These are phyloP conservation scores for Tokudaia tokunoshimensis DNA, from an alignment of 2,797 vertebrate species.

Conservation along the genomic window DNA sequence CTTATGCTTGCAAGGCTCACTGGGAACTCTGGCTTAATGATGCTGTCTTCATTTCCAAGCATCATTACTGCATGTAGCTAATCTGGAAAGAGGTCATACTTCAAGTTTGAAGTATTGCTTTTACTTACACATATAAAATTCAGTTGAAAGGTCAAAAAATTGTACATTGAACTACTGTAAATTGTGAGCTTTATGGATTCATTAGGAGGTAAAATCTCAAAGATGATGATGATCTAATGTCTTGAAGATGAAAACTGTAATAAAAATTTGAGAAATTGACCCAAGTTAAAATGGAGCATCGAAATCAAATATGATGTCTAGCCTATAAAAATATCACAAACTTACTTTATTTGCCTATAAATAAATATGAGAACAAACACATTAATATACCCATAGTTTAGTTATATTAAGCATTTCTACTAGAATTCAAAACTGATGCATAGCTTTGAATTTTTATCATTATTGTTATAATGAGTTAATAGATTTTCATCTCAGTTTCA, in stretches of 20 bases:
- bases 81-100: background rate
- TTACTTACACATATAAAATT: background rate
- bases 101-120: background rate
- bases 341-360: background rate
- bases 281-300: background rate
- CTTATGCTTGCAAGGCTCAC: background rate
- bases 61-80: background rate
- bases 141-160: background rate
- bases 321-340: background rate
- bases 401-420: background rate
- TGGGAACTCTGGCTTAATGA: background rate
- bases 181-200: background rate
- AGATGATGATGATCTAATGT: background rate
- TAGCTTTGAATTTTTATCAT: background rate
- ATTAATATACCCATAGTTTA: too few relatives aligned
- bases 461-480: background rate
- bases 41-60: background rate
- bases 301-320: background rate
- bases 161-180: background rate
- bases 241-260: constrained; percentile 40
- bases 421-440: background rate
- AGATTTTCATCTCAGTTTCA: background rate
- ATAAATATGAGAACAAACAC: background rate
- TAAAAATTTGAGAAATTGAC: constrained; percentile 31
- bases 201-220: constrained; percentile 34